Evolutionary conservation across 2,888 invertebrate species (phyloP).

Genomic region (Lepidochitona cinerea): DNA sequence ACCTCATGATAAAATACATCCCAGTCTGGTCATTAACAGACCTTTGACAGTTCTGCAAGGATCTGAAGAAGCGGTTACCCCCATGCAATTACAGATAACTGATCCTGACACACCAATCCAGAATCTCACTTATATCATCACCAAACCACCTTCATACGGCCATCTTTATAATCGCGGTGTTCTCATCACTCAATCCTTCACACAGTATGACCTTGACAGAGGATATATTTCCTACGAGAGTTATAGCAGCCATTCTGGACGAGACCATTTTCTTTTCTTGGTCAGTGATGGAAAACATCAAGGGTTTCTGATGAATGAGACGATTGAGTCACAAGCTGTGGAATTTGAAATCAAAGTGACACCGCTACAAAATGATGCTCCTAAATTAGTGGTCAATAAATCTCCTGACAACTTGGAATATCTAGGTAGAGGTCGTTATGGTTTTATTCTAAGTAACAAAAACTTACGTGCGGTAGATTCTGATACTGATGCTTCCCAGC

Average conservation of each 20-base stretch:
- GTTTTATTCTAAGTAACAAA: slow-evolving; percentile 56
- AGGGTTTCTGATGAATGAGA: slow-evolving; percentile 63
- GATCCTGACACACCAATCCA: slow-evolving; percentile 61
- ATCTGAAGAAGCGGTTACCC: slow-evolving; percentile 50
- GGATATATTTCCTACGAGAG: slow-evolving; percentile 64
- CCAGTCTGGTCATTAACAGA: slow-evolving; percentile 54
- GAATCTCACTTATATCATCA: slow-evolving; percentile 63
- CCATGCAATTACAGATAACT: slow-evolving; percentile 51
- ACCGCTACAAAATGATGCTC: slow-evolving; percentile 60
- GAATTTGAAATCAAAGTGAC: slow-evolving; percentile 64
- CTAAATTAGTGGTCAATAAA: slow-evolving; percentile 56
- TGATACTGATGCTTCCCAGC: slow-evolving; percentile 45
- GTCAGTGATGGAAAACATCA: slow-evolving; percentile 61
- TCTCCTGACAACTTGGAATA: slow-evolving; percentile 56
- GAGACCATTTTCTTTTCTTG: slow-evolving; percentile 63
- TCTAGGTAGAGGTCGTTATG: slow-evolving; percentile 54
- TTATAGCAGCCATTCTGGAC: slow-evolving; percentile 50
- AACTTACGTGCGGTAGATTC: slow-evolving; percentile 62
- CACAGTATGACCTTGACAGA: slow-evolving; percentile 66
- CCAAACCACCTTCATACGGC: slow-evolving; percentile 65
- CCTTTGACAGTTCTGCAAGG: slow-evolving; percentile 63
- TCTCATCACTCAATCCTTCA: slow-evolving; percentile 54
- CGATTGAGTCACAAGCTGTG: slow-evolving; percentile 55
- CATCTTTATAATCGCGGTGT: slow-evolving; percentile 54
- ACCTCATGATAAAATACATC: slow-evolving; percentile 55